phyloP scores from a whole-genome alignment of 2,113 vertebrate species.

The Hippoglossus stenolepis region DNA sequence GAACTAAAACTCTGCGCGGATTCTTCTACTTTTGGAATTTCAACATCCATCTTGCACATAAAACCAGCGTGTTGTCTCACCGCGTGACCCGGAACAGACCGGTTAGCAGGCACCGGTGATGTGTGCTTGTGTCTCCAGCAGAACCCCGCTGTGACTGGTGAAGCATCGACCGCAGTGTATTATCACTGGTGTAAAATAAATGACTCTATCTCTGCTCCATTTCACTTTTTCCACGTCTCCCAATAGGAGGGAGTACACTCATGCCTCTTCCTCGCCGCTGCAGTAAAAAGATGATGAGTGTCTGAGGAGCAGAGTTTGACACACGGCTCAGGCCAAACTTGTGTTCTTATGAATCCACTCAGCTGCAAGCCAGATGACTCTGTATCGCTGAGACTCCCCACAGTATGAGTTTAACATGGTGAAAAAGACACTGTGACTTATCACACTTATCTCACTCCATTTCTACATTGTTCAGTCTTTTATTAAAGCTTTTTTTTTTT shows the following conservation, averaged over 20 bases:
- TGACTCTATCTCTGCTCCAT: conserved; percentile 39
- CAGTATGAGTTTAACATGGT: background rate
- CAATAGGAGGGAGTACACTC: conserved; percentile 23
- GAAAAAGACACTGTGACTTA: conserved; percentile 6
- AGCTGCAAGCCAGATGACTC: conserved; percentile 59
- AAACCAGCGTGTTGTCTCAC: conserved; percentile 14
- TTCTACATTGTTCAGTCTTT: background rate
- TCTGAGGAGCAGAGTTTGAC: background rate
- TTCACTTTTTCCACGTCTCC: conserved; percentile 46
- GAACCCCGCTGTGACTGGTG: conserved; percentile 26
- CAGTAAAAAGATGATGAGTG: conserved; percentile 35
- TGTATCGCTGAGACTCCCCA: background rate
- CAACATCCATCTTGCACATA: conserved; percentile 10
- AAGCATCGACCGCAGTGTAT: conserved; percentile 29
- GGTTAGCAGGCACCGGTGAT: conserved; percentile 35
- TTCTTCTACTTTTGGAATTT: conserved; percentile 26
- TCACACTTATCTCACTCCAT: background rate
- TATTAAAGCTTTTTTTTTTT: background rate
- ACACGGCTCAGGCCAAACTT: no score
- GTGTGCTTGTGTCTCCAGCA: conserved; percentile 18
- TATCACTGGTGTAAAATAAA: conserved; percentile 55
- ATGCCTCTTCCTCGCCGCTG: conserved; percentile 25
- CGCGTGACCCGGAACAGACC: conserved; percentile 31
- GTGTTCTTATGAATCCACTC: conserved; percentile 7
- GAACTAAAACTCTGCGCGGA: background rate